Evolutionary conservation across 2,797 vertebrate species (phyloP), one percentile per base, ranked within the genome.

Genomic region (Ctenochaetus hawaiiensis): DNA sequence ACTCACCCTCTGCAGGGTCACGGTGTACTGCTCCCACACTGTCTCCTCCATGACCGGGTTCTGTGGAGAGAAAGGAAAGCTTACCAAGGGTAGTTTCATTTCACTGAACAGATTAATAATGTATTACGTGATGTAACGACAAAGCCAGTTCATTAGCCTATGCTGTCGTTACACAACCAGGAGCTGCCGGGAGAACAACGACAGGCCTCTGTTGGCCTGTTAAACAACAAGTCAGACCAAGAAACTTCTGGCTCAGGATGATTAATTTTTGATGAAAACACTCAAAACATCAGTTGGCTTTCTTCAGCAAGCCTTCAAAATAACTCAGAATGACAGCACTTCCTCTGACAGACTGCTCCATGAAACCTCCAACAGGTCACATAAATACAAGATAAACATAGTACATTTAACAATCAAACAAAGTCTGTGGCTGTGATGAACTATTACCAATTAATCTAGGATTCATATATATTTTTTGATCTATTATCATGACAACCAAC

Each of bases 1-100:
- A 87, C 92, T 96, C 93, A 99, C 98, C 95, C 97, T 96, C 72
- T 99, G 97, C 82, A 99, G 95, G 85, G 97, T 98, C 91, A 99
- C 98, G 0, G 96, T 99, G 90, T 96, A 99, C 95, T 98, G 97
- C 91, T 99, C 98, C 98, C 98, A 99, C 93, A 98, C 96, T 14
- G 95, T 93, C 89, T 99, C 97, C 95, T 99, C 98, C 98, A 99
- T 99, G 85, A 93, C 96, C 77, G 96, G 91, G 92, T 96, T 96
- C 97, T 99, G 92, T 60, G 78, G 84, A 82, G 67, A 85, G 69
- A 84, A 78, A 72, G 56, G 47, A 68, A 87, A 84, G 81, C 91
- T 89, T 77, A 89, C 43, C 39, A 41, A 9, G 51, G 51, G 49
- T 30, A 70, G 71, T 81, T 84, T 84, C 39, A 82, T 86, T 87